Evolutionary conservation across 2,113 vertebrate species (phyloP).

Genomic region (Etia nguti): DNA sequence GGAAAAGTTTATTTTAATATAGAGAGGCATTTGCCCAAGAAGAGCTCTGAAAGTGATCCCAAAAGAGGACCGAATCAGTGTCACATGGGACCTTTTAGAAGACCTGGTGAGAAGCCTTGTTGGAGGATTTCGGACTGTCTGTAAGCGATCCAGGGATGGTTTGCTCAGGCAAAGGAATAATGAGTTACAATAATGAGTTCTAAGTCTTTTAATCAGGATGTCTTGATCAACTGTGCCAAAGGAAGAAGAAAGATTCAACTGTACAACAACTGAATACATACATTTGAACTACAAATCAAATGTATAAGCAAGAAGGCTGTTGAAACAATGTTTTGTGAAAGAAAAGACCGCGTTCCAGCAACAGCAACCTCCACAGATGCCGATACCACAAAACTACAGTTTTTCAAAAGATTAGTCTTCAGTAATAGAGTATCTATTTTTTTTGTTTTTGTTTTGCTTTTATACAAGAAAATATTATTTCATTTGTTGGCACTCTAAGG

Average conservation of each 20-base stretch:
- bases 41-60: not conserved
- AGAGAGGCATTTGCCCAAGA: rapidly evolving
- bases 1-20: not conserved
- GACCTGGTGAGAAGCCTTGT: not conserved
- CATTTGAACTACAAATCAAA: not conserved
- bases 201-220: not conserved
- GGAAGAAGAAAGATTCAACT: not conserved
- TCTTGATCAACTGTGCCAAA: not conserved
- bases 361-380: not conserved
- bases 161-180: rapidly evolving
- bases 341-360: not conserved
- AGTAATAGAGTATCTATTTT: not conserved
- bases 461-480: not conserved
- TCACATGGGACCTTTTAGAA: not conserved
- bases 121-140: not conserved
- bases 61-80: not conserved
- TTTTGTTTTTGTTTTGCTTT: not conserved
- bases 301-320: not conserved
- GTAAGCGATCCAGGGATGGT: not conserved
- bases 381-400: not conserved
- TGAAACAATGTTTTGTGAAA: not conserved
- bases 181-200: not conserved
- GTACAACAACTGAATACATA: rapidly evolving
- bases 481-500: not conserved
- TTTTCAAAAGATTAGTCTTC: not conserved